A percentile compares a stretch with the other conserved stretches of the same genome.
Evolutionary conservation across 2,888 invertebrate genomes (phyloP).

Genomic region (Lingula anatina): DNA sequence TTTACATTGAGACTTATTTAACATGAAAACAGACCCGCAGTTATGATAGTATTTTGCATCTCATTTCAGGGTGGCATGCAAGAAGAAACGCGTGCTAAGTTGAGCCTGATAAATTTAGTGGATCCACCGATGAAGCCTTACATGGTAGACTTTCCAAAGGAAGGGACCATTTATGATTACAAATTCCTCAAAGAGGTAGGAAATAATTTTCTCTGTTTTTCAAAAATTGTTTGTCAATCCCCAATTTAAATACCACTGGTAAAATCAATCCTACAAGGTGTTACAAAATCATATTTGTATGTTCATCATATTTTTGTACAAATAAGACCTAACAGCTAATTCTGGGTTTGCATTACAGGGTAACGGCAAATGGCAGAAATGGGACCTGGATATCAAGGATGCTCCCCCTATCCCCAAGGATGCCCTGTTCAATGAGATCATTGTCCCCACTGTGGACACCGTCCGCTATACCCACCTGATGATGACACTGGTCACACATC

Average conservation of each 20-base stretch:
- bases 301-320: no score
- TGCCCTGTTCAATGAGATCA: slow-evolving; percentile 88
- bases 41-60: no score
- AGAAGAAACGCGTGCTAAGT: slow-evolving; percentile 55
- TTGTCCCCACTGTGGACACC: slow-evolving; percentile 88
- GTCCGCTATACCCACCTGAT: slow-evolving; percentile 77
- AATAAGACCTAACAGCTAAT: no score
- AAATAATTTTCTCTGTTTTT: no score
- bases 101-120: slow-evolving; percentile 43
- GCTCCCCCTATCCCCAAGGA: slow-evolving; percentile 57
- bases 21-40: no score
- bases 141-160: slow-evolving; percentile 63
- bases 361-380: slow-evolving; percentile 84
- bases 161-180: slow-evolving; percentile 51
- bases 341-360: slow-evolving; percentile 25
- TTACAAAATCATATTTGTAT: no score
- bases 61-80: slow-evolving; percentile 78
- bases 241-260: no score
- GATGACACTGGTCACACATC: slow-evolving; percentile 71
- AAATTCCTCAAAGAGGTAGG: slow-evolving; percentile 56
- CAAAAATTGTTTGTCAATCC: no score
- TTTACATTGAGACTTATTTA: no score
- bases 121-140: slow-evolving; percentile 60
- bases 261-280: background rate
- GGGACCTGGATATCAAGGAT: slow-evolving; percentile 76